A percentile compares a stretch with the other conserved stretches of the same genome.
phyloP scores from a whole-genome alignment of 2,113 vertebrate genomes.

The human (Homo sapiens) region GRCh38 chrX:69744001-69744500 shows the following conservation, averaged over 20 bases:
- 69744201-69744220: neutral
- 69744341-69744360: neutral
- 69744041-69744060: neutral
- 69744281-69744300: neutral
- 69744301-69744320: neutral
- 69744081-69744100: neutral
- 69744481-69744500: neutral
- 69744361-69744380: neutral
- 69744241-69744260: constrained; percentile 37
- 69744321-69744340: neutral
- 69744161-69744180: neutral
- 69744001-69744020: neutral
- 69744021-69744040: neutral
- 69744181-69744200: neutral
- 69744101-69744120: neutral
- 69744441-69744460: neutral
- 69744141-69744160: neutral
- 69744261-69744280: constrained; percentile 1
- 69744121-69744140: constrained; percentile 5
- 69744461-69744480: neutral
- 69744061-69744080: neutral
- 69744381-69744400: neutral
- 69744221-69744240: neutral
- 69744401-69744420: neutral
- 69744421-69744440: neutral